phyloP scores from a whole-genome alignment of 2,888 invertebrate species.

The Melanophora roralis region DNA sequence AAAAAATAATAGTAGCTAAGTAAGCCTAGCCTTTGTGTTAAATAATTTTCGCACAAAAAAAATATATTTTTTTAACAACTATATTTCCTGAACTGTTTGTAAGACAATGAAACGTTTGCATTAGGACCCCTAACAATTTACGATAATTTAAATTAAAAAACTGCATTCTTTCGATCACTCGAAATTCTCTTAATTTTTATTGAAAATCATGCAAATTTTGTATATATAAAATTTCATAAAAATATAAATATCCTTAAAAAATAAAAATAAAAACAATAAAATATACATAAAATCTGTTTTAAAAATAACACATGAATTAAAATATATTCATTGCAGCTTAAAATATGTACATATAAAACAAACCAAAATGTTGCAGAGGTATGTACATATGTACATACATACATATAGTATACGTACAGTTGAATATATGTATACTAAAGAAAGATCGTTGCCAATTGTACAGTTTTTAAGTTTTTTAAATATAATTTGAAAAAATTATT shows the following conservation, averaged over 20 bases:
- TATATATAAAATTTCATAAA: conserved; percentile 10
- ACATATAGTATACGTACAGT: background rate
- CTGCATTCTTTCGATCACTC: too few species aligned
- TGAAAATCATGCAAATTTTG: conserved; percentile 5
- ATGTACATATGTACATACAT: background rate
- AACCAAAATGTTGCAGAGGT: background rate
- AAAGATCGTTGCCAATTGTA: background rate
- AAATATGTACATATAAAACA: background rate
- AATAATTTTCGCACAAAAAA: too few species aligned
- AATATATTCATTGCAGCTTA: conserved; percentile 1
- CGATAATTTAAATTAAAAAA: too few species aligned
- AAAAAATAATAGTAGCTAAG: too few species aligned
- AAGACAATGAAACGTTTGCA: too few species aligned
- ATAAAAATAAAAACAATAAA: background rate
- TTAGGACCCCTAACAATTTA: too few species aligned
- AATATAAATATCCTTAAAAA: too few species aligned
- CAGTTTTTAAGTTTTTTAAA: conserved; percentile 1
- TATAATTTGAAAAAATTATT: conserved; percentile 16
- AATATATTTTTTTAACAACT: too few species aligned
- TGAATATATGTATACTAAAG: background rate
- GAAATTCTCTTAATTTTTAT: conserved; percentile 1
- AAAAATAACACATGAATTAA: too few species aligned
- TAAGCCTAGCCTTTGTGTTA: too few species aligned
- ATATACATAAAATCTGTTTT: too few species aligned
- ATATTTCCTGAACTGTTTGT: too few species aligned